phyloP scores from a whole-genome alignment of 2,113 vertebrate species.

The Gavialis gangeticus region DNA sequence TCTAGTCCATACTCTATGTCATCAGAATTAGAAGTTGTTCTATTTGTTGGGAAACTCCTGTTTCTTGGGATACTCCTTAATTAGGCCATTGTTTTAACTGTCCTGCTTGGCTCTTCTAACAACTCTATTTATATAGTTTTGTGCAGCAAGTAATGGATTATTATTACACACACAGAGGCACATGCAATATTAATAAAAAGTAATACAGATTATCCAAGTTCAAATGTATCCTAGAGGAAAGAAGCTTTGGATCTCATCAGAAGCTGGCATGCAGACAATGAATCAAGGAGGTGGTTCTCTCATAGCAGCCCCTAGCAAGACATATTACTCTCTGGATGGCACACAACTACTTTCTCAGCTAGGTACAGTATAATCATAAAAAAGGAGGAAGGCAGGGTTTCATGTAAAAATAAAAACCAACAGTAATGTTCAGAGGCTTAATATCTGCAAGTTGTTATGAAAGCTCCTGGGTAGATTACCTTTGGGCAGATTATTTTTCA shows the following conservation, averaged over 20 bases:
- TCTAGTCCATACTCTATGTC: too few species aligned
- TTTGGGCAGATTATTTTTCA: background rate
- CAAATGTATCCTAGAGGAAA: too few species aligned
- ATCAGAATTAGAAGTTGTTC: too few species aligned
- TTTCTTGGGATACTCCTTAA: background rate
- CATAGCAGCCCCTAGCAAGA: background rate
- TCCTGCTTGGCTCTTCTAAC: background rate
- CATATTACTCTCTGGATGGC: background rate
- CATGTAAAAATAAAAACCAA: background rate
- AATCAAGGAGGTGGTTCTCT: background rate
- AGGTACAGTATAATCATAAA: background rate
- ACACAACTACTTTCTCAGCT: background rate
- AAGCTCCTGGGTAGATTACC: background rate
- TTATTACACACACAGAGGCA: background rate
- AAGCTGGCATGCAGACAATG: background rate
- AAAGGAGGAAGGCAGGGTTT: background rate
- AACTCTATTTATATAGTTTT: background rate
- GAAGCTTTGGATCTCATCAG: background rate
- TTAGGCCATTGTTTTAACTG: background rate
- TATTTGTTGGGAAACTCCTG: background rate
- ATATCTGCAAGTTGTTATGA: background rate
- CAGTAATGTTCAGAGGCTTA: background rate
- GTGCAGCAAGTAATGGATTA: background rate
- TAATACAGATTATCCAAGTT: background rate
- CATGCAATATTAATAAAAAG: background rate